Conservation (phyloP, 1,140 invertebrate genomes). For the Marisa cornuarietis region DNA sequence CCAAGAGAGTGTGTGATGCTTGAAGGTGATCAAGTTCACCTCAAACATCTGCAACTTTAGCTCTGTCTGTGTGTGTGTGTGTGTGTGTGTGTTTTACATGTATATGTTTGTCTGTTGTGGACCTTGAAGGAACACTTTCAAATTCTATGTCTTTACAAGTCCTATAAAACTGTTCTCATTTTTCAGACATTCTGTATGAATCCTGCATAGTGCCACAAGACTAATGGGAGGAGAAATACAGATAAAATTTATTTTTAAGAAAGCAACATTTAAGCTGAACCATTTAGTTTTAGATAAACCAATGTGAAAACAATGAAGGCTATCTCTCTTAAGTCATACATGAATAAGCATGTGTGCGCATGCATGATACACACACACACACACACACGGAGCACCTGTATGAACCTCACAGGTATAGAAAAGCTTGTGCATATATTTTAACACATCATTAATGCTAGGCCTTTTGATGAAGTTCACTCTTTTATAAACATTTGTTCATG, state of each 20-base stretch:
- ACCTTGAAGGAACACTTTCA: neutral
- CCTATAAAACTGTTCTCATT: too few species aligned
- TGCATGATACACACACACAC: neutral
- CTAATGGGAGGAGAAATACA: too few species aligned
- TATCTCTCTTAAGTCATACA: neutral
- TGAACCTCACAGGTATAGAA: neutral
- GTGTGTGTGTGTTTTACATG: too few species aligned
- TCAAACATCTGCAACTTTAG: neutral
- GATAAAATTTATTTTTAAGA: neutral
- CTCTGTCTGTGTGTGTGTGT: neutral
- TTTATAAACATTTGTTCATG: too few species aligned
- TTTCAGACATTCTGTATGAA: neutral
- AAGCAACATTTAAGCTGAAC: neutral
- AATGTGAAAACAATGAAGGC: neutral
- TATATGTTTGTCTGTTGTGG: too few species aligned
- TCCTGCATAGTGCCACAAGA: neutral
- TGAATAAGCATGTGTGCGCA: neutral
- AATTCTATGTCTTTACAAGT: neutral
- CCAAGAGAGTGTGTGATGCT: too few species aligned
- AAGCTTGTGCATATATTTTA: neutral
- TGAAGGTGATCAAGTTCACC: too few species aligned
- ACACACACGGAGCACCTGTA: conserved; percentile 1
- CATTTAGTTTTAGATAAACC: too few species aligned
- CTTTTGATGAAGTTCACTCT: neutral
- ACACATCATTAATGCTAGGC: neutral